These are phyloP conservation scores for Bilobella aurantiaca DNA, from an alignment of 1,140 invertebrate species.

Conservation along the genomic window DNA sequence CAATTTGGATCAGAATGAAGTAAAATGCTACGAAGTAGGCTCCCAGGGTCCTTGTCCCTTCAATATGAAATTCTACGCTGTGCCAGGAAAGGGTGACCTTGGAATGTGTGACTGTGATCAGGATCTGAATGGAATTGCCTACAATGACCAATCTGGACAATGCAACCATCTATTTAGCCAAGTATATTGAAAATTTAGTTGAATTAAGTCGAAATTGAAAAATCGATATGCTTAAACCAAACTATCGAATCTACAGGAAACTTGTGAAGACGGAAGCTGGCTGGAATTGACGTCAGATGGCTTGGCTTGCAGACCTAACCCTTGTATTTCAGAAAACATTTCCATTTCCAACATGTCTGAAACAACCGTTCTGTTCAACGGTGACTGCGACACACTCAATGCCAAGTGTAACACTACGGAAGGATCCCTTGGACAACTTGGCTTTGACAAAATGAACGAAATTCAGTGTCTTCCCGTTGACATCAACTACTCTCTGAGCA, in stretches of 20 bases:
- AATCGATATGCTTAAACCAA: too few species aligned
- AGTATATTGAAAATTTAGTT: background rate
- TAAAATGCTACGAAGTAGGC: background rate
- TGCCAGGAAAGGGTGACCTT: background rate
- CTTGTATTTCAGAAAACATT: too few species aligned
- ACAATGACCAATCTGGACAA: background rate
- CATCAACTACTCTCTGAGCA: background rate
- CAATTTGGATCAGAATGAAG: background rate
- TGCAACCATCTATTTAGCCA: background rate
- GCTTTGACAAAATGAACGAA: background rate
- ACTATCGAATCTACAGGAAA: background rate
- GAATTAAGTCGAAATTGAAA: background rate
- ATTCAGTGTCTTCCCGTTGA: background rate
- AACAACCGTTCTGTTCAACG: background rate
- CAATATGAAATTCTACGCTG: background rate
- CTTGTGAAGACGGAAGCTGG: background rate
- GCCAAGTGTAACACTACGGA: background rate
- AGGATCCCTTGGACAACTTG: background rate
- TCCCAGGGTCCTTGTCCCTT: background rate
- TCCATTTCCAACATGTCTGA: too few species aligned
- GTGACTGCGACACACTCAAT: background rate
- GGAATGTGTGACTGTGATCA: slow-evolving; percentile 3
- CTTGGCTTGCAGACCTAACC: background rate
- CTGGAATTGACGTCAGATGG: background rate
- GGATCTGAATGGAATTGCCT: background rate